These are phyloP conservation scores for Drosophila punjabiensis DNA, from an alignment of 1,140 invertebrate species.

Conservation along the genomic window DNA sequence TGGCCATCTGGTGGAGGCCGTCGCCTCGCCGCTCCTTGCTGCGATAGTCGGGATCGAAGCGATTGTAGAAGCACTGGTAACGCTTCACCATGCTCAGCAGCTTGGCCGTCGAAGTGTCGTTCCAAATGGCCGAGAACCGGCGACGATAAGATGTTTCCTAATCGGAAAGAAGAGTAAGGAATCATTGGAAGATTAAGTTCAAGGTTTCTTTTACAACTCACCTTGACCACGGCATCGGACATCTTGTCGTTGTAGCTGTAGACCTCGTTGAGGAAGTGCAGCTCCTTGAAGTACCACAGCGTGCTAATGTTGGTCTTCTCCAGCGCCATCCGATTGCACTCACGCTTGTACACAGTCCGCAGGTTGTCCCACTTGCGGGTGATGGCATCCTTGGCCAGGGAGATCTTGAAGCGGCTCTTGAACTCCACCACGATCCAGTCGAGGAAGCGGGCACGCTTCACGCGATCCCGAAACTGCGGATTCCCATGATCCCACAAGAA, in stretches of 20 bases:
- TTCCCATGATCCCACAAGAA: conserved; percentile 82
- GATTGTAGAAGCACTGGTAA: conserved; percentile 80
- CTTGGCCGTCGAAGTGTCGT: conserved; percentile 76
- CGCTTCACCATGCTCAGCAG: conserved; percentile 72
- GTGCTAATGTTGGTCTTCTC: conserved; percentile 81
- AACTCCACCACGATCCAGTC: conserved; percentile 81
- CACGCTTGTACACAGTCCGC: conserved; percentile 80
- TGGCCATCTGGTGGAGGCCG: conserved; percentile 76
- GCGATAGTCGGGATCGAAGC: conserved; percentile 78
- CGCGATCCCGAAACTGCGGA: conserved; percentile 76
- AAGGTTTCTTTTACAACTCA: too few species aligned
- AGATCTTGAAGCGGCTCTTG: conserved; percentile 76
- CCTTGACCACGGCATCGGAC: conserved; percentile 77
- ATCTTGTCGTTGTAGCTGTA: conserved; percentile 83
- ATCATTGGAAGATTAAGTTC: too few species aligned
- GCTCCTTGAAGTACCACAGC: conserved; percentile 79
- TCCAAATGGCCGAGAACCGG: conserved; percentile 80
- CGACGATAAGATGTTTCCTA: conserved; percentile 77
- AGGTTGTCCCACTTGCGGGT: conserved; percentile 83
- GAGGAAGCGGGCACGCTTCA: conserved; percentile 75
- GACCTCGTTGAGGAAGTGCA: conserved; percentile 80
- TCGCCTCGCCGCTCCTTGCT: conserved; percentile 81
- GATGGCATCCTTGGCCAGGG: conserved; percentile 78
- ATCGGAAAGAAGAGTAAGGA: background rate
- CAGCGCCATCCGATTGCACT: conserved; percentile 82